phyloP scores from a whole-genome alignment of 2,888 invertebrate genomes.

The Dynastes tityus region DNA sequence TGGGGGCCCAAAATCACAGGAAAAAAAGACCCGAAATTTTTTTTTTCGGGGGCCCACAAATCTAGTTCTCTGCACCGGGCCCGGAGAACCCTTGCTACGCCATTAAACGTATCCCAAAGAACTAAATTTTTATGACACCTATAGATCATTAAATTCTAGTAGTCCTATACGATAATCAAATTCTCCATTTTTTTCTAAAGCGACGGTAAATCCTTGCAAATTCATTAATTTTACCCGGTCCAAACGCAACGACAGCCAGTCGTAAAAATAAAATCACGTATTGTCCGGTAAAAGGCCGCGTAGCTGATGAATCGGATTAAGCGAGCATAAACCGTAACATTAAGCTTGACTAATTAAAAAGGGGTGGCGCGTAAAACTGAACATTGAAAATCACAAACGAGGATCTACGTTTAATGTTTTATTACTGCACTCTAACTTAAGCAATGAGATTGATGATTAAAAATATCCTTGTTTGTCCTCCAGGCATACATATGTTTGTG shows the following conservation, averaged over 20 bases:
- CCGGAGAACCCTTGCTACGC: too few relatives aligned
- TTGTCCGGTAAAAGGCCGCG: slow-evolving; percentile 23
- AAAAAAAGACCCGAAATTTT: too few relatives aligned
- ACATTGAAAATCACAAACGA: slow-evolving; percentile 11
- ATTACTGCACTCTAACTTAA: background rate
- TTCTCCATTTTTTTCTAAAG: background rate
- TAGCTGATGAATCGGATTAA: slow-evolving; percentile 42
- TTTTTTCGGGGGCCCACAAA: too few relatives aligned
- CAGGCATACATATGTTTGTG: background rate
- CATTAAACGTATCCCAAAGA: too few relatives aligned
- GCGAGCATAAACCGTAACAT: slow-evolving; percentile 29
- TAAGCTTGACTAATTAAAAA: slow-evolving; percentile 42
- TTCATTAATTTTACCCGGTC: slow-evolving; percentile 33
- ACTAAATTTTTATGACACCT: too few relatives aligned
- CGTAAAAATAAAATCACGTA: slow-evolving; percentile 41
- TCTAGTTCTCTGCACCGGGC: too few relatives aligned
- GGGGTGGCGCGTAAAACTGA: slow-evolving; percentile 14
- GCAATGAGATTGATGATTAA: slow-evolving; percentile 5
- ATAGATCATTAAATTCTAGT: background rate
- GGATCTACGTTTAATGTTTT: slow-evolving; percentile 8
- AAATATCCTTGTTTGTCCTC: background rate
- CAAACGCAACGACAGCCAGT: slow-evolving; percentile 5
- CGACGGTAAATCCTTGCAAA: slow-evolving; percentile 2
- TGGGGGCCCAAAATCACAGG: too few relatives aligned
- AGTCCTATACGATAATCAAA: background rate